Evolutionary conservation across 2,797 vertebrate species (phyloP).

Genomic region (Eulemur rubriventer): DNA sequence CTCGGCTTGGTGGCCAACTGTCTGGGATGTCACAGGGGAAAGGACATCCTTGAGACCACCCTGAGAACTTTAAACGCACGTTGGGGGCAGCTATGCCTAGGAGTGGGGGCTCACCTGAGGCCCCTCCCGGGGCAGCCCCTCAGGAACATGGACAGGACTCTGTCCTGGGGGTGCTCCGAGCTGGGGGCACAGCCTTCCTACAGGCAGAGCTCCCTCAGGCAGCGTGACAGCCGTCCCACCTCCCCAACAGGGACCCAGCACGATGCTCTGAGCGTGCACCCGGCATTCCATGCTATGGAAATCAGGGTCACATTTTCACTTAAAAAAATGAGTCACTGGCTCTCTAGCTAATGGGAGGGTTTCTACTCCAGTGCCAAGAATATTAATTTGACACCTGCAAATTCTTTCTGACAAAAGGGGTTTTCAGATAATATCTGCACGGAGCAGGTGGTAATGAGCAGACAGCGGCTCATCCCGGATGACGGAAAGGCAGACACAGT

Average conservation of each 20-base stretch:
- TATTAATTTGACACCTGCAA: slow-evolving; percentile 68
- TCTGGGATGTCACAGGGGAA: background rate
- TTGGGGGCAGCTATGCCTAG: background rate
- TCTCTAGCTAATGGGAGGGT: background rate
- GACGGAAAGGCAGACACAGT: background rate
- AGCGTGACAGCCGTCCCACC: background rate
- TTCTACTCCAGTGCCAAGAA: slow-evolving; percentile 55
- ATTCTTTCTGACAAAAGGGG: slow-evolving; percentile 62
- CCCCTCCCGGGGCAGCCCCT: background rate
- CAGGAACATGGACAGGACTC: background rate
- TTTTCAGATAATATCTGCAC: slow-evolving; percentile 60
- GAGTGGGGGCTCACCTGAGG: background rate
- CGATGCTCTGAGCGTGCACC: background rate
- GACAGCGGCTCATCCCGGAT: slow-evolving; percentile 47
- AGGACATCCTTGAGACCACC: background rate
- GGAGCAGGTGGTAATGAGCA: slow-evolving; percentile 14
- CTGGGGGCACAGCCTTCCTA: background rate
- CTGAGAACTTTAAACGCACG: background rate
- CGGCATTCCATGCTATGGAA: background rate
- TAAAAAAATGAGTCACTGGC: background rate
- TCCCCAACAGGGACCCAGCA: accelerated
- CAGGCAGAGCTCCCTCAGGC: accelerated
- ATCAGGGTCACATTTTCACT: slow-evolving; percentile 47
- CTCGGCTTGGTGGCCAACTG: background rate
- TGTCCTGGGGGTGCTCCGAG: background rate